A percentile compares a stretch with the other conserved stretches of the same genome.
phyloP scores from a whole-genome alignment of 2,888 invertebrate genomes.

The Orthosia cruda region DNA sequence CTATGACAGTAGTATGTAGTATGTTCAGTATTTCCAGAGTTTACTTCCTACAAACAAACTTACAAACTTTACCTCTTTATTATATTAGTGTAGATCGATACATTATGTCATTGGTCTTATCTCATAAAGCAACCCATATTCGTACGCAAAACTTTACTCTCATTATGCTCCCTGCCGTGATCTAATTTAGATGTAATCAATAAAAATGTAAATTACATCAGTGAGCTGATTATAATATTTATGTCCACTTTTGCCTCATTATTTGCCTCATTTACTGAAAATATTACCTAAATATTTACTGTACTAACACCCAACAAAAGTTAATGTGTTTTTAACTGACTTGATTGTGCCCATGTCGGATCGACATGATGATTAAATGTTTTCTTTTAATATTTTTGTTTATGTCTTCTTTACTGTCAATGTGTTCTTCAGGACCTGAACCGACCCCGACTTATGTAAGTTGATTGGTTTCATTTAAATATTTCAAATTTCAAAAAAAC shows the following conservation, averaged over 20 bases:
- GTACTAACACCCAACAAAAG: background rate
- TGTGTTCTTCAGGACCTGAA: slow-evolving; percentile 4
- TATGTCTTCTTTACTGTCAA: background rate
- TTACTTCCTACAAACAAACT: too few relatives aligned
- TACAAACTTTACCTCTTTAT: too few relatives aligned
- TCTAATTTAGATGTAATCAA: too few relatives aligned
- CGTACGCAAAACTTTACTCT: too few relatives aligned
- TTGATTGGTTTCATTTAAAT: background rate
- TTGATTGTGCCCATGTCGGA: background rate
- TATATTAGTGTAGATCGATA: too few relatives aligned
- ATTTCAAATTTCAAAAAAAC: background rate
- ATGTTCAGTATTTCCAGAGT: too few relatives aligned
- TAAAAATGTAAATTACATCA: background rate
- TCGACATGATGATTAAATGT: slow-evolving; percentile 4
- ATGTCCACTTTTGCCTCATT: slow-evolving; percentile 1
- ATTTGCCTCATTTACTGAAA: slow-evolving; percentile 15
- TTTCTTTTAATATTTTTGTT: background rate
- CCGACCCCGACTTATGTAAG: slow-evolving; percentile 14
- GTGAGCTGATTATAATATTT: background rate
- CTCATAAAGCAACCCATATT: too few relatives aligned
- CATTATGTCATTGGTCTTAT: too few relatives aligned
- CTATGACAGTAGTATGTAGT: too few relatives aligned
- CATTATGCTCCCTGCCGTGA: too few relatives aligned
- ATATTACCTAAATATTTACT: background rate
- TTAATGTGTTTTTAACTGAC: slow-evolving; percentile 48